Base-by-base conservation (phyloP, 2,797 vertebrate genomes). In the Typhlichthys eigenmanni region DNA sequence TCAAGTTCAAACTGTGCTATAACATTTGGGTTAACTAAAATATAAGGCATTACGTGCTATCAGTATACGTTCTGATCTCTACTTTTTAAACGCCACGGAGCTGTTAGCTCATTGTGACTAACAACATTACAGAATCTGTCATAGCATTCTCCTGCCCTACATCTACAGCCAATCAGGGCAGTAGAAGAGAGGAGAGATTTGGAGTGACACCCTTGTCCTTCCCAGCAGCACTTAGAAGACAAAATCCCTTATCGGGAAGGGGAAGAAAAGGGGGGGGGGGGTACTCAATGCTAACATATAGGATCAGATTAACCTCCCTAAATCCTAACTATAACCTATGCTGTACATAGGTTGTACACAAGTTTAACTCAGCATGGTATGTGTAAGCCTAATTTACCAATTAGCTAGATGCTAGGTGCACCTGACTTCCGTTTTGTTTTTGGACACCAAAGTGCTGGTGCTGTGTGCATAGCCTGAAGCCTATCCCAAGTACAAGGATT, bases 121-220 rank as follows among this genome's bases (percentile, higher is more conserved):
- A 53, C 55, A 71, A 64, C 51, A 60, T 58, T 63, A 69, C 54
- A 66, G 57, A 78, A 79, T 79, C 74, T 74, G 51, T 65, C 57
- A 79, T 68, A 76, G 72, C 74, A 62, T 75, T 74, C 65, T 71
- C 63, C 57, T 85, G 86, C 86, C 85, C 82, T 83, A 85, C 57
- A 84, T 87, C 64, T 63, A 47, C 16, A 71, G 59, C 78, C 75
- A 83, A 84, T 85, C 78, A 72, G 64, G 71, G 71, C 52, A 8
- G 5, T 52, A 19, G n/a, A 60, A 47, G 29, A 64, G 69, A 60
- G 60, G 58, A 78, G 75, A 64, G 60, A 78, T 80, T 81, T 75
- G 67, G 68, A 70, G 66, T 32, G 50, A 76, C 76, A 81, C 61
- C 64, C 65, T 58, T 57, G 69, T 71, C 68, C 75, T 79, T 71